These are phyloP conservation scores for Actinia tenebrosa DNA, from an alignment of 64 coral and sea anemone species.

Conservation along the genomic window DNA sequence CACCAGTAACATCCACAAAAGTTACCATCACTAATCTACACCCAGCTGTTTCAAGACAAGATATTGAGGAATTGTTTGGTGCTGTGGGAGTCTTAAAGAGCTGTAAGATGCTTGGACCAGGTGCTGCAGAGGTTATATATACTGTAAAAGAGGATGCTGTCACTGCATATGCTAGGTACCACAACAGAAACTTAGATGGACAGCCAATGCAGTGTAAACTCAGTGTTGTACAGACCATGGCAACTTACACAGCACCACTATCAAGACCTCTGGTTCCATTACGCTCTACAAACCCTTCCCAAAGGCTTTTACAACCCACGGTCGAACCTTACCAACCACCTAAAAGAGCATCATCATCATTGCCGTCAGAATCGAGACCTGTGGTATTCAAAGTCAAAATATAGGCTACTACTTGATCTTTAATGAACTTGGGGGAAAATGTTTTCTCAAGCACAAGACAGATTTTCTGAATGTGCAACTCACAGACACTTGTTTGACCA, in stretches of 20 bases:
- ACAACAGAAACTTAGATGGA: conserved; percentile 88
- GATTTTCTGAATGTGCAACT: too few species aligned
- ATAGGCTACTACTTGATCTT: not conserved
- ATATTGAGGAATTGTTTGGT: conserved; percentile 88
- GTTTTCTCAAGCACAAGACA: too few species aligned
- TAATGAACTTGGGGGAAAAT: too few species aligned
- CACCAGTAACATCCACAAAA: conserved; percentile 25
- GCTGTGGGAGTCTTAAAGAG: conserved; percentile 73
- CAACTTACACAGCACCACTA: conserved; percentile 44
- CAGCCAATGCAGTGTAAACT: conserved; percentile 92
- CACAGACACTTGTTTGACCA: too few species aligned
- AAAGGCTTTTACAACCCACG: not conserved
- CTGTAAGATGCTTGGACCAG: conserved; percentile 62
- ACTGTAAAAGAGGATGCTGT: conserved; percentile 62
- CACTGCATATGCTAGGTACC: conserved; percentile 59
- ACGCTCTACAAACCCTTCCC: not conserved
- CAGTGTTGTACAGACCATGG: conserved; percentile 42
- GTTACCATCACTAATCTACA: conserved; percentile 81
- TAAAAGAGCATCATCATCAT: not conserved
- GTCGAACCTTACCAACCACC: not conserved
- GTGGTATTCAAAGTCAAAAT: conserved; percentile 95
- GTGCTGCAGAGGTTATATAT: conserved; percentile 82
- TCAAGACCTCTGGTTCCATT: conserved; percentile 57
- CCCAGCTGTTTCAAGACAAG: conserved; percentile 69
- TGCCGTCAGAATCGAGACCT: conserved; percentile 39